Evolutionary conservation across 2,113 vertebrate species (phyloP).

Genomic region (Corydoras maculifer): DNA sequence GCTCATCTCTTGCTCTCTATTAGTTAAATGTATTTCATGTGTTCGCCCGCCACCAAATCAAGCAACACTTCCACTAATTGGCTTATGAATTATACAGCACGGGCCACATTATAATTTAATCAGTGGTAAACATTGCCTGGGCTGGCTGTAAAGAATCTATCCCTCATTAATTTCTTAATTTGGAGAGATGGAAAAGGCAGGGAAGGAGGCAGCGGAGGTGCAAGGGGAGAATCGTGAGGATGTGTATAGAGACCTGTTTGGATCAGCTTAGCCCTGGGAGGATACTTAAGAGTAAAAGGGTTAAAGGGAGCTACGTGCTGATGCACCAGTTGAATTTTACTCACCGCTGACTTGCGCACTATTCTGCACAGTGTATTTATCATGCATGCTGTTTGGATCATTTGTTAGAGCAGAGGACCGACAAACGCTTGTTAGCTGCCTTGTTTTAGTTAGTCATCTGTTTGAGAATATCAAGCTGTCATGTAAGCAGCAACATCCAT

Average conservation of each 20-base stretch:
- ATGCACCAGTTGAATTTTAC: constrained; percentile 12
- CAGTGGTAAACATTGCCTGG: constrained; percentile 84
- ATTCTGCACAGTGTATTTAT: not conserved
- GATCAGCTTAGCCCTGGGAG: constrained; percentile 59
- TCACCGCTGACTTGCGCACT: constrained; percentile 3
- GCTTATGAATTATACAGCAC: constrained; percentile 88
- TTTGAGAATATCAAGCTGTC: constrained; percentile 80
- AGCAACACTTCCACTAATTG: constrained; percentile 94
- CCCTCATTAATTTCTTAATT: constrained; percentile 90
- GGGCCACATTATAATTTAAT: constrained; percentile 85
- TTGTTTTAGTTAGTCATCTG: constrained; percentile 61
- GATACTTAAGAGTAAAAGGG: constrained; percentile 54
- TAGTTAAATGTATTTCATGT: constrained; percentile 91
- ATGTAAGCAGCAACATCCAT: constrained; percentile 73
- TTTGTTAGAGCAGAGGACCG: constrained; percentile 62
- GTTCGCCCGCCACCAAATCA: constrained; percentile 87
- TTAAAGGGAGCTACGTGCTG: constrained; percentile 19
- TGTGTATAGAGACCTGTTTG: constrained; percentile 63
- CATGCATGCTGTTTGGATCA: constrained; percentile 17
- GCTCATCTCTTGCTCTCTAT: constrained; percentile 42
- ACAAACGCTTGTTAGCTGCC: constrained; percentile 68
- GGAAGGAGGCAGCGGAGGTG: constrained; percentile 8
- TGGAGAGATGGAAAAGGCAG: constrained; percentile 46
- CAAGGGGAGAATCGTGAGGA: constrained; percentile 22
- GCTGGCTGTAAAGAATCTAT: constrained; percentile 73